Conservation (phyloP, 2,888 invertebrate species). For the Tetragonula carbonaria region DNA sequence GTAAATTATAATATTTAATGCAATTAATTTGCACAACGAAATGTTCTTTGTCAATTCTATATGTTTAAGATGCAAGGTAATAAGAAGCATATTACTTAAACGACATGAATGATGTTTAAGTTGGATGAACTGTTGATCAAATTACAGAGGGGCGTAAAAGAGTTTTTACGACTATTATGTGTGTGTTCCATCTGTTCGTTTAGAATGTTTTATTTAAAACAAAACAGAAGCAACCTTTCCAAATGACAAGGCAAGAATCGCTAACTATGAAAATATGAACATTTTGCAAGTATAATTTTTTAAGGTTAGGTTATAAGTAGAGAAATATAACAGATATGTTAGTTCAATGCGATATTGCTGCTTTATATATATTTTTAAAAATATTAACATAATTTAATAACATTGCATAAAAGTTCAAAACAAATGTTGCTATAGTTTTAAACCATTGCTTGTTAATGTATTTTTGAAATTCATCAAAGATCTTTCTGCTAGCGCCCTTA, state of each 20-base stretch:
- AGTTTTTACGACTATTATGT: conserved; percentile 31
- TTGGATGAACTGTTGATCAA: conserved; percentile 55
- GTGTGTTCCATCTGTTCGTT: conserved; percentile 22
- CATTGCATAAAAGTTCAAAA: neutral
- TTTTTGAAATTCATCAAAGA: conserved; percentile 9
- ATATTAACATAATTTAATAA: neutral
- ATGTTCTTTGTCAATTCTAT: neutral
- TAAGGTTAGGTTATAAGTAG: conserved; percentile 39
- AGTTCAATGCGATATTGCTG: neutral
- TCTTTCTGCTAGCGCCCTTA: conserved; percentile 32
- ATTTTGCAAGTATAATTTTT: conserved; percentile 37
- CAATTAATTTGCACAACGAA: neutral
- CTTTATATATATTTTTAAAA: neutral
- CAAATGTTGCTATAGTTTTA: conserved; percentile 14
- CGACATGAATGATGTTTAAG: conserved; percentile 7
- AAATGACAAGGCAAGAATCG: conserved; percentile 20
- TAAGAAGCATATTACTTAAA: neutral
- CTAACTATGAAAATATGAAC: conserved; percentile 24
- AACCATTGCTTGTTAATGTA: neutral
- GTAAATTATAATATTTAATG: neutral
- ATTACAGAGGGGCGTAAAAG: conserved; percentile 49
- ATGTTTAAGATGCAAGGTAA: neutral
- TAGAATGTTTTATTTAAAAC: conserved; percentile 39
- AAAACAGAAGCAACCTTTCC: neutral
- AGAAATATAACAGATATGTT: conserved; percentile 1